These are phyloP conservation scores for Prolemur simus DNA, from an alignment of 2,113 vertebrate species.

Conservation along the genomic window DNA sequence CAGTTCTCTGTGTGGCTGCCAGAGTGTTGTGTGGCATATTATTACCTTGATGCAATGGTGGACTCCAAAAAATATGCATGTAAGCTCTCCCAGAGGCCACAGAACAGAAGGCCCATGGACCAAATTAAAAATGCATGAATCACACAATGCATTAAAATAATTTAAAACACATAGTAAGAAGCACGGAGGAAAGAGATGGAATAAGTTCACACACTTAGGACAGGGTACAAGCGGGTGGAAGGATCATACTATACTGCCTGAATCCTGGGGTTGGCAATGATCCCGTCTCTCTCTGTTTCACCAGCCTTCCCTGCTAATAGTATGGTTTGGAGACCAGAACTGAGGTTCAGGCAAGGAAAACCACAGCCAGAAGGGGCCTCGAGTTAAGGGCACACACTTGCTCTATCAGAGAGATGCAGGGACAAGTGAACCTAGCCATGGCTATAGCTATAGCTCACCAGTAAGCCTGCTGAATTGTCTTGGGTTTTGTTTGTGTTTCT, in stretches of 20 bases:
- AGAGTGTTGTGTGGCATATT: not conserved
- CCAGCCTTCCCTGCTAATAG: not conserved
- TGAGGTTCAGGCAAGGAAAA: not conserved
- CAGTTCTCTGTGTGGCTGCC: not conserved
- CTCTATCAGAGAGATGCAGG: not conserved
- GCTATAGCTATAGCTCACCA: constrained; percentile 30
- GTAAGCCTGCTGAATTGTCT: not conserved
- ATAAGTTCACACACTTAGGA: not conserved
- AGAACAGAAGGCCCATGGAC: constrained; percentile 9
- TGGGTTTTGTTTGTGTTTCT: constrained; percentile 52
- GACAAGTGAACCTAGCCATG: not conserved
- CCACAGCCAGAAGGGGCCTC: not conserved
- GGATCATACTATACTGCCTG: not conserved
- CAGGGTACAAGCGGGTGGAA: not conserved
- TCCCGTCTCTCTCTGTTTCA: not conserved
- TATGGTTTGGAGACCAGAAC: not conserved
- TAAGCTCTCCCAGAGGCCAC: not conserved
- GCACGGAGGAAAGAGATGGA: not conserved
- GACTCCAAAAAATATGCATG: not conserved
- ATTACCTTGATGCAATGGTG: not conserved
- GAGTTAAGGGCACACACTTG: not conserved
- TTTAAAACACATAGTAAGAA: not conserved
- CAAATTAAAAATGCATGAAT: constrained; percentile 26
- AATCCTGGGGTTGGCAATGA: not conserved
- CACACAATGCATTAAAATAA: not conserved